Percentiles rank a stretch among this genome's conserved stretches.
These are phyloP conservation scores for Oncorhynchus tshawytscha DNA, from an alignment of 2,113 vertebrate genomes.

Conservation along the genomic window DNA sequence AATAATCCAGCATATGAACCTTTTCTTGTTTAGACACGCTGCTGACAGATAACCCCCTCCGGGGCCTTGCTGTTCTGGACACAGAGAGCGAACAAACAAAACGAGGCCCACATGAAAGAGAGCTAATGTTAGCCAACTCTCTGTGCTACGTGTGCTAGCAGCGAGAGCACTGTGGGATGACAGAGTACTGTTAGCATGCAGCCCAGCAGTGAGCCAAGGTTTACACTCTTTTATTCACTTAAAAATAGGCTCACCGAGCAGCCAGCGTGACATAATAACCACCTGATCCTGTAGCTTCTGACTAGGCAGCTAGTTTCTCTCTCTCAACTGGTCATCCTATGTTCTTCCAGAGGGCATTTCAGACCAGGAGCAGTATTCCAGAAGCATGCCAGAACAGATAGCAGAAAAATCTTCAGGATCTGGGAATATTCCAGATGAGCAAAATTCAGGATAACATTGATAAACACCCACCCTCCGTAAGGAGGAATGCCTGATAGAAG, in stretches of 20 bases:
- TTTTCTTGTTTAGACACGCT: constrained; percentile 48
- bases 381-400: constrained; percentile 37
- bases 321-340: not conserved
- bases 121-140: constrained; percentile 51
- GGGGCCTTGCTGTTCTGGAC: constrained; percentile 74
- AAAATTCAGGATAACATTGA: constrained; percentile 52
- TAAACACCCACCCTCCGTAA: constrained; percentile 45
- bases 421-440: constrained; percentile 61
- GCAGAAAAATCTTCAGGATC: constrained; percentile 60
- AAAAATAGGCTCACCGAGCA: constrained; percentile 13
- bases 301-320: constrained; percentile 24
- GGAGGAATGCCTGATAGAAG: constrained; percentile 66
- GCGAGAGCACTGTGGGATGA: constrained; percentile 33
- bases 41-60: constrained; percentile 35
- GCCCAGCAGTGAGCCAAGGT: constrained; percentile 28
- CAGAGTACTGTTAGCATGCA: constrained; percentile 6
- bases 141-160: constrained; percentile 53
- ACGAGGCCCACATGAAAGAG: constrained; percentile 69
- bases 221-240: constrained; percentile 19
- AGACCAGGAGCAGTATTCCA: constrained; percentile 63
- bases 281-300: constrained; percentile 41
- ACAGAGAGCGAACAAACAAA: constrained; percentile 55
- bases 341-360: constrained; percentile 59
- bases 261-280: not conserved
- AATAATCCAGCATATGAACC: constrained; percentile 30